These are phyloP conservation scores for Pogonus chalceus DNA, from an alignment of 1,140 invertebrate genomes.

Conservation along the genomic window DNA sequence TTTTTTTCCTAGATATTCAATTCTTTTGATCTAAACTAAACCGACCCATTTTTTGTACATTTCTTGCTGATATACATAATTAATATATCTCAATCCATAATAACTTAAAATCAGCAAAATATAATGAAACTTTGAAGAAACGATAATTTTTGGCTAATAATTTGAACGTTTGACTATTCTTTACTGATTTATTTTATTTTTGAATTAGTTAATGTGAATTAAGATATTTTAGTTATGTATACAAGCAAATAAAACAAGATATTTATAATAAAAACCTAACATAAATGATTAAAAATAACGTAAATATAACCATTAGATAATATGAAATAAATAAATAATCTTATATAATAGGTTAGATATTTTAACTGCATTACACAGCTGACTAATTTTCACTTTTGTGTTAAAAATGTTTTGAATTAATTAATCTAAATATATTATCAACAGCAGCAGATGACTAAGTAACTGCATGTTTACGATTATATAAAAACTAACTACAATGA, in stretches of 20 bases:
- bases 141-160: too few relatives aligned
- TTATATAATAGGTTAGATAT: constrained; percentile 2
- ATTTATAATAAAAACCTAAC: constrained; percentile 6
- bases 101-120: too few relatives aligned
- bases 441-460: constrained; percentile 1
- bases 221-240: too few relatives aligned
- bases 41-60: too few relatives aligned
- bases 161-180: too few relatives aligned
- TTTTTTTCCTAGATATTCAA: too few relatives aligned
- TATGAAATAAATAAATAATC: constrained; percentile 4
- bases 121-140: too few relatives aligned
- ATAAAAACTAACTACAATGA: constrained; percentile 4
- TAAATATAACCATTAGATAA: constrained; percentile 1
- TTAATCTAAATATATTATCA: background rate
- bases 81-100: too few relatives aligned
- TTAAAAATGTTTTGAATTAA: constrained; percentile 1
- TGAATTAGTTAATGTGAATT: too few relatives aligned
- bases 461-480: constrained; percentile 3
- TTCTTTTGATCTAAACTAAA: too few relatives aligned
- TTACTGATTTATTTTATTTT: too few relatives aligned
- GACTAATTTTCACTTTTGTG: constrained; percentile 7
- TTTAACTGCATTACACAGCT: constrained; percentile 6
- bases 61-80: too few relatives aligned
- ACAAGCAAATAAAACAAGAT: background rate
- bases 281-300: constrained; percentile 4